Percentiles rank a stretch among this genome's conserved stretches.
Evolutionary conservation across 2,888 invertebrate species (phyloP).

Genomic region (Tetrapedia diversipes): DNA sequence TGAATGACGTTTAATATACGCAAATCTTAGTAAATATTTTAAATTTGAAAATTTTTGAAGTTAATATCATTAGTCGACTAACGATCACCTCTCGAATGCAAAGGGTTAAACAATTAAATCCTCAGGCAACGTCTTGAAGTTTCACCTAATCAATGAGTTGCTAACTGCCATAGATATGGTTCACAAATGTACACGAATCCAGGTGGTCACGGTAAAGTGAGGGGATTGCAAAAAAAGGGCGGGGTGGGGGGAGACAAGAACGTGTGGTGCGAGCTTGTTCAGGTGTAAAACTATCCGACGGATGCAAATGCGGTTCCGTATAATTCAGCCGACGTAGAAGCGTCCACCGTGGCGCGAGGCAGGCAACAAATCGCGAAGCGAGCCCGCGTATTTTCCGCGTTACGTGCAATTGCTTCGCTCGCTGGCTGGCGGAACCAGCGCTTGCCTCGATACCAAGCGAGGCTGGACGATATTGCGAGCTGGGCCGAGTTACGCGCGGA

Average conservation of each 20-base stretch:
- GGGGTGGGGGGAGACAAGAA: neutral
- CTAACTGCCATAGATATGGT: neutral
- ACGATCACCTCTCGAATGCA: too few relatives aligned
- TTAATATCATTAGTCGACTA: too few relatives aligned
- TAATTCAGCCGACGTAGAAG: conserved; percentile 28
- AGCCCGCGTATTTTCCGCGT: conserved; percentile 40
- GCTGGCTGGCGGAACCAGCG: conserved; percentile 4
- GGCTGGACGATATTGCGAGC: conserved; percentile 23
- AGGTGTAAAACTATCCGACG: conserved; percentile 41
- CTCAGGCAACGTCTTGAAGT: too few relatives aligned
- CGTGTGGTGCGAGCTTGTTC: conserved; percentile 22
- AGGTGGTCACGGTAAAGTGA: neutral
- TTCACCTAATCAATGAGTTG: too few relatives aligned
- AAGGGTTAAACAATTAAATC: too few relatives aligned
- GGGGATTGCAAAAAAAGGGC: neutral
- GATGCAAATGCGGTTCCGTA: conserved; percentile 40
- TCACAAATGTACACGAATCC: conserved; percentile 7
- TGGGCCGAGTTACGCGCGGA: conserved; percentile 19
- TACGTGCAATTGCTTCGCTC: conserved; percentile 39
- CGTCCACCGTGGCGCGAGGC: neutral
- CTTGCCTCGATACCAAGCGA: conserved; percentile 23
- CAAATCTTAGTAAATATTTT: too few relatives aligned
- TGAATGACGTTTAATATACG: too few relatives aligned
- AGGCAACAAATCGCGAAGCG: conserved; percentile 24
- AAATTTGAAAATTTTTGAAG: too few relatives aligned